Conservation (phyloP, 2,888 invertebrate genomes). For the Flexamia atlantica region DNA sequence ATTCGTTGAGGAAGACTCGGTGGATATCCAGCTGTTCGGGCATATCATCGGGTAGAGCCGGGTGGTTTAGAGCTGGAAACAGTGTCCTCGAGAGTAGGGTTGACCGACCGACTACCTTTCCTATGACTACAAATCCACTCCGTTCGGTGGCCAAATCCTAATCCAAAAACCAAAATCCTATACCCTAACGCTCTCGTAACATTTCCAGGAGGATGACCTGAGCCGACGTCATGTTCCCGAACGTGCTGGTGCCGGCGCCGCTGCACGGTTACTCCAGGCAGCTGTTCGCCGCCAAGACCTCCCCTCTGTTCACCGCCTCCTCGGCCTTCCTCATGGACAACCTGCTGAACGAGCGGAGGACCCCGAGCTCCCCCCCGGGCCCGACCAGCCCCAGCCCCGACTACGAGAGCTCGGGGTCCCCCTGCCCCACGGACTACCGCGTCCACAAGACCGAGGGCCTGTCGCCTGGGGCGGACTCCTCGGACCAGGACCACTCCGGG, state of each 20-base stretch:
- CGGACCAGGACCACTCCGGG: constrained; percentile 50
- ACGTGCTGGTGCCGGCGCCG: constrained; percentile 55
- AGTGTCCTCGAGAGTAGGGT: too few relatives aligned
- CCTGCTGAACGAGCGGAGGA: constrained; percentile 43
- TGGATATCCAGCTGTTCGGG: too few relatives aligned
- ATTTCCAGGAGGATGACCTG: constrained; percentile 8
- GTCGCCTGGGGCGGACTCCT: constrained; percentile 48
- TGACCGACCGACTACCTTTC: too few relatives aligned
- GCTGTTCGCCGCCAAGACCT: constrained; percentile 18
- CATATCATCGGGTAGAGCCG: too few relatives aligned
- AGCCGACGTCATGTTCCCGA: constrained; percentile 47
- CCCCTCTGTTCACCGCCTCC: constrained; percentile 27
- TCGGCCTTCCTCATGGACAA: constrained; percentile 62
- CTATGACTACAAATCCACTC: too few relatives aligned
- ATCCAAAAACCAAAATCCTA: too few relatives aligned
- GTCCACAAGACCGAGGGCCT: constrained; percentile 12
- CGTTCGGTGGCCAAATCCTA: too few relatives aligned
- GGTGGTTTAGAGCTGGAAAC: too few relatives aligned
- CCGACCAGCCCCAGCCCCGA: constrained; percentile 37
- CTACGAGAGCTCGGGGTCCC: constrained; percentile 50
- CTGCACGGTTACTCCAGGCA: constrained; percentile 51
- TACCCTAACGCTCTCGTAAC: too few relatives aligned
- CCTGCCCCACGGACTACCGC: constrained; percentile 38
- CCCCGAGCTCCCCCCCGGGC: constrained; percentile 10
- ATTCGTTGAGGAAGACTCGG: too few relatives aligned